phyloP scores from a whole-genome alignment of 2,888 invertebrate genomes.

The Chrysomela aeneicollis region DNA sequence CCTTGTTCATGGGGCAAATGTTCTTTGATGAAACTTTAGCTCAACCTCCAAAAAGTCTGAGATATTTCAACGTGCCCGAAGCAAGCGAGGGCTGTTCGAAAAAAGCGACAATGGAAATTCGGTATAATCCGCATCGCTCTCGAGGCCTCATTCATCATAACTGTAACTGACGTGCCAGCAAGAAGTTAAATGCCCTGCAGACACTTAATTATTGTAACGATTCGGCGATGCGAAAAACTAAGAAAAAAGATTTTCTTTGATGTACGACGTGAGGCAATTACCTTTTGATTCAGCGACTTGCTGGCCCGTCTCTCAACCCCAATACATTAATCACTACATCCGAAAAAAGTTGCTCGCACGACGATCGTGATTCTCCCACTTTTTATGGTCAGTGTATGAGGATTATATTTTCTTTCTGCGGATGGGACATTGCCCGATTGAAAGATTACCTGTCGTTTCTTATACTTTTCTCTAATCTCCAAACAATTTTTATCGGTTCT shows the following conservation, averaged over 20 bases:
- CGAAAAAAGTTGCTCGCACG: neutral
- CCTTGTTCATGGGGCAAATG: too few relatives aligned
- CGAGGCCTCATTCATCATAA: constrained; percentile 46
- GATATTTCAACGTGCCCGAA: neutral
- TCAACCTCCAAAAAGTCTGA: neutral
- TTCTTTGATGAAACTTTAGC: too few relatives aligned
- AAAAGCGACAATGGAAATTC: neutral
- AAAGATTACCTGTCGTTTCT: neutral
- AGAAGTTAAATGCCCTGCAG: constrained; percentile 51
- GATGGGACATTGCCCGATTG: neutral
- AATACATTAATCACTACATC: constrained; percentile 32
- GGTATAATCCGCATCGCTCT: constrained; percentile 16
- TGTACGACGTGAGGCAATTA: constrained; percentile 37
- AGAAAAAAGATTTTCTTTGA: constrained; percentile 31
- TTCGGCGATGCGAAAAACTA: constrained; percentile 39
- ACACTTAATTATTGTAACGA: constrained; percentile 47
- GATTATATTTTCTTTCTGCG: neutral
- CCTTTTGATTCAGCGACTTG: constrained; percentile 32
- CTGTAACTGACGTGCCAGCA: constrained; percentile 48
- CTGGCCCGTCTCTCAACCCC: constrained; percentile 27
- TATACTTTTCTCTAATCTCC: neutral
- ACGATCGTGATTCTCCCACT: neutral
- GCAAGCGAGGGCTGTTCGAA: neutral
- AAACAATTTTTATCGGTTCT: neutral
- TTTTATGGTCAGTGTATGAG: neutral